Base-by-base conservation (phyloP, 1,140 invertebrate species). In the Dolichoris vasculosae region DNA sequence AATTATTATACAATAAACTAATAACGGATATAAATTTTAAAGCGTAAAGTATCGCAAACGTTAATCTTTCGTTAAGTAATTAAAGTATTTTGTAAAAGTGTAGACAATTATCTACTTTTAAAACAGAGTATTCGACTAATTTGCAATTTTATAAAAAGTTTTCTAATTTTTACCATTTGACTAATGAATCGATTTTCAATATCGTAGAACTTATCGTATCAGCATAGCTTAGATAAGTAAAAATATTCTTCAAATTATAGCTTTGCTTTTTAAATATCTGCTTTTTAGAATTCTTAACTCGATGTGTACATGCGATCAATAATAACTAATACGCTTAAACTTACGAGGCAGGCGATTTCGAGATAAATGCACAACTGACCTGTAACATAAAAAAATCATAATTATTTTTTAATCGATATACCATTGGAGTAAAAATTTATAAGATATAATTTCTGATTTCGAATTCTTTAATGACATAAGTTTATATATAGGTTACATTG, bases 331-430 rank as follows among this genome's bases (percentile, higher is more conserved):
- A 35, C 3, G 17, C 43, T 73, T 26, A 46, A 46, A 20, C 38
- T 73, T 0, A 48, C 20, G 43, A 48, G 26, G 17, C 6, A 4
- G 15, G n/a, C 3, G 75, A 51, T 77, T 20, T 48, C 30, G 8
- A n/a, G 3, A 15, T n/a, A 26, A 46, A 75, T n/a, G 38, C 38
- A 7, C 6, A 11, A 84, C 83, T 79, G 46, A 84, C 83, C 83
- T 84, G 76, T 0, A 84, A 84, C 76, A 77, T 17, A 84, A 84
- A 78, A 26, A 73, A 73, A 73, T 26, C 1, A 43, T 13, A 78
- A 46, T 75, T 46, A 46, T 26, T 55, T 46, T 51, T 13, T 30
- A 20, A 30, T 46, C 26, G 17, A 77, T 51, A 32, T 9, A 78
- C 2, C 1, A 26, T 40, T 26, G 26, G 6, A 40, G 2, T 15